These are phyloP conservation scores for Scaptodrosophila lebanonensis DNA, from an alignment of 1,140 invertebrate genomes.

Conservation along the genomic window DNA sequence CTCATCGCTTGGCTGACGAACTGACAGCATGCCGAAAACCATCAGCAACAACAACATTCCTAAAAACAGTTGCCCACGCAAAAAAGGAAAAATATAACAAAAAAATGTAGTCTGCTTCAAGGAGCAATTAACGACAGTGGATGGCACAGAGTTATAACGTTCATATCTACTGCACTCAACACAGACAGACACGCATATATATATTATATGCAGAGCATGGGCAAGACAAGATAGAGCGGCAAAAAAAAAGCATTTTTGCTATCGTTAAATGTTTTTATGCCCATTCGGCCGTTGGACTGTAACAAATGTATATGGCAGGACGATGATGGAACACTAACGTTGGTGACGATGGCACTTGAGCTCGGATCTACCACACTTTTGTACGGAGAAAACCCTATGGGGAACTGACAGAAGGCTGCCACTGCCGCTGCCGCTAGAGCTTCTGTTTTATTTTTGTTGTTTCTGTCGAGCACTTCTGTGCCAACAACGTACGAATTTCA, in stretches of 20 bases:
- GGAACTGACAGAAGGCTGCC: slow-evolving; percentile 16
- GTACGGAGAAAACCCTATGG: slow-evolving; percentile 58
- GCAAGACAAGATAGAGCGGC: slow-evolving; percentile 4
- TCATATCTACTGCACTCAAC: slow-evolving; percentile 41
- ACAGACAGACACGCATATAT: slow-evolving; percentile 33
- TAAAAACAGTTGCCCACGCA: not conserved
- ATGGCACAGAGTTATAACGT: slow-evolving; percentile 63
- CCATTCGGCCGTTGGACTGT: slow-evolving; percentile 23
- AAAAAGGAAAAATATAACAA: slow-evolving; percentile 9
- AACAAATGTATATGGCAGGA: slow-evolving; percentile 41
- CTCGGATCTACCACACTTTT: slow-evolving; percentile 66
- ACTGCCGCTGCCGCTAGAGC: slow-evolving; percentile 2
- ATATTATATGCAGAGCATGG: not conserved
- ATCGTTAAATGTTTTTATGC: slow-evolving; percentile 64
- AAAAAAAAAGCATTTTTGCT: slow-evolving; percentile 28
- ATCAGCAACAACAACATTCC: slow-evolving; percentile 7
- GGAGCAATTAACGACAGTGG: slow-evolving; percentile 72
- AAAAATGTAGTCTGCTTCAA: slow-evolving; percentile 68
- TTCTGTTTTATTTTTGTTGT: too few species aligned
- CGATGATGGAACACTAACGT: slow-evolving; percentile 35
- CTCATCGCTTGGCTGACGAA: slow-evolving; percentile 23
- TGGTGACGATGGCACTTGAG: slow-evolving; percentile 58
- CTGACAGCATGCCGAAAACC: slow-evolving; percentile 29
- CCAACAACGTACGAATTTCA: slow-evolving; percentile 51
- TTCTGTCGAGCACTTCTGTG: slow-evolving; percentile 21